These are phyloP conservation scores for Drosophila subpulchrella DNA, from an alignment of 1,140 invertebrate genomes.

Conservation along the genomic window DNA sequence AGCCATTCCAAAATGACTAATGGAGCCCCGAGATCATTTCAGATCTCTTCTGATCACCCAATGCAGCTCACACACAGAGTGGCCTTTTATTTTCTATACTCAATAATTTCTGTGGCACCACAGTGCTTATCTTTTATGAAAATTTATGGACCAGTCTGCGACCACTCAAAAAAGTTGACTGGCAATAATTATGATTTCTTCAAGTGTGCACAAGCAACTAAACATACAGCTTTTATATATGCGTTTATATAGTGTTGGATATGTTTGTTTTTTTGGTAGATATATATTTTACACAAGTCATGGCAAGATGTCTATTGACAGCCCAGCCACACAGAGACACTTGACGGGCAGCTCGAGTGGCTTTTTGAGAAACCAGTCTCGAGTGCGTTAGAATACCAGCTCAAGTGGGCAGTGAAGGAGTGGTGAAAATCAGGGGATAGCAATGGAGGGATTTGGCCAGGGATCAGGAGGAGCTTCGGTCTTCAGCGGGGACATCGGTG, in stretches of 20 bases:
- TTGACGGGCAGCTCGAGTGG: conserved; percentile 77
- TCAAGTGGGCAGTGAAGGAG: conserved; percentile 59
- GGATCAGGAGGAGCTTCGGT: conserved; percentile 11
- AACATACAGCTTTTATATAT: conserved; percentile 6
- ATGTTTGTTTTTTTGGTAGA: conserved; percentile 15
- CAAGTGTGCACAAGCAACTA: conserved; percentile 43
- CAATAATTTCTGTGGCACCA: conserved; percentile 34
- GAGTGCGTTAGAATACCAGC: conserved; percentile 71
- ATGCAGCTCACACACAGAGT: conserved; percentile 25
- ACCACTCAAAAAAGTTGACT: conserved; percentile 62
- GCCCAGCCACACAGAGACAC: conserved; percentile 62
- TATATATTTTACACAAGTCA: conserved; percentile 74
- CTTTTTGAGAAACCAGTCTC: conserved; percentile 81
- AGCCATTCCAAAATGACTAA: conserved; percentile 56
- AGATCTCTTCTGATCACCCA: conserved; percentile 31
- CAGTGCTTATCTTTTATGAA: conserved; percentile 61
- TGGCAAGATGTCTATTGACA: conserved; percentile 68
- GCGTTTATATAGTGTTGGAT: conserved; percentile 17
- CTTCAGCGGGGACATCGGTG: conserved; percentile 31
- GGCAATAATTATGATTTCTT: conserved; percentile 81
- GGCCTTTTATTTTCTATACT: conserved; percentile 13
- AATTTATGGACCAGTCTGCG: conserved; percentile 55
- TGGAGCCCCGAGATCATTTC: conserved; percentile 42
- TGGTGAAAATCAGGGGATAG: not conserved
- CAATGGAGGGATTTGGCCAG: conserved; percentile 5